Conservation (phyloP, 2,797 vertebrate species). For the Tangara arthus region DNA sequence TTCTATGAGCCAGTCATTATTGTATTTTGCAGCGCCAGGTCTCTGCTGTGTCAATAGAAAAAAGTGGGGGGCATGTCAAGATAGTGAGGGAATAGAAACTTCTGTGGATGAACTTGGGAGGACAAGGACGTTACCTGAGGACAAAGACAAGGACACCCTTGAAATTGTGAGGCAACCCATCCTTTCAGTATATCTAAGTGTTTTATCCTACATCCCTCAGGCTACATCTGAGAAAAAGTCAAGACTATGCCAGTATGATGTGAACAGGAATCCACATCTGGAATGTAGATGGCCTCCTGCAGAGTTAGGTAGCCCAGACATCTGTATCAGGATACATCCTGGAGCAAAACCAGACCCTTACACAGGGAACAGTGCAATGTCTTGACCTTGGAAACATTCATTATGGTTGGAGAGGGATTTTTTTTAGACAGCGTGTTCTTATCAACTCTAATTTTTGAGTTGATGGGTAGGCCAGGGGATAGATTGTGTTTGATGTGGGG, state of each 20-base stretch:
- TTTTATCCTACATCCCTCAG: neutral
- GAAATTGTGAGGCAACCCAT: neutral
- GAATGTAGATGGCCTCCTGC: conserved; percentile 49
- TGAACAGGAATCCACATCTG: conserved; percentile 39
- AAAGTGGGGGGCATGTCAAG: neutral
- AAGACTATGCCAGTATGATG: neutral
- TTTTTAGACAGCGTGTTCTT: conserved; percentile 22
- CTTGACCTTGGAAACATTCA: conserved; percentile 42
- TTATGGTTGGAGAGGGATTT: neutral
- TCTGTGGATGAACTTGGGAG: neutral
- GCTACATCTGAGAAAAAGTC: neutral
- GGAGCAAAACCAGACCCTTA: conserved; percentile 3
- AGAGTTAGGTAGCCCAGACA: conserved; percentile 41
- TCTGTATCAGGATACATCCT: conserved; percentile 41
- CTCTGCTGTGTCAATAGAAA: neutral
- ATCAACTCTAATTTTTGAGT: conserved; percentile 1
- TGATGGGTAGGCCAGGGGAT: neutral
- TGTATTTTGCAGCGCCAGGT: neutral
- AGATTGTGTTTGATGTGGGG: conserved; percentile 44
- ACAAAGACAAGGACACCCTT: neutral
- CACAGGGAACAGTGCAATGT: neutral
- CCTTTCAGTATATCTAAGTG: neutral
- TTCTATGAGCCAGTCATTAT: neutral
- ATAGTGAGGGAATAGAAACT: neutral
- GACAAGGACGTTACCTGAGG: rapidly evolving